phyloP scores from a whole-genome alignment of 2,888 invertebrate species.

The Aleiodes testaceus region DNA sequence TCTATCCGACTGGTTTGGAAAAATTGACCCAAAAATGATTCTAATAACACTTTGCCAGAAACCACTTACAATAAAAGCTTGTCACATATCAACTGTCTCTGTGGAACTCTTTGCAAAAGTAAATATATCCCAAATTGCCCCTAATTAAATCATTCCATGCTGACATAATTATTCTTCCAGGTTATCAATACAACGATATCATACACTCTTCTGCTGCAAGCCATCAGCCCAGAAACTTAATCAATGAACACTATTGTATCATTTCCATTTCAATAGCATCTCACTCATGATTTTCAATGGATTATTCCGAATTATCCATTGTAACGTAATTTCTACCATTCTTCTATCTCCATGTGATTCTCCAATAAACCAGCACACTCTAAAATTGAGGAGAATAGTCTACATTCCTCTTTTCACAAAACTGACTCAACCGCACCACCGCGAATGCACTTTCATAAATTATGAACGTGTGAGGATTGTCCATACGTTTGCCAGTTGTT shows the following conservation, averaged over 20 bases:
- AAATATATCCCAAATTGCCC: not conserved
- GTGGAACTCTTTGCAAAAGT: constrained; percentile 47
- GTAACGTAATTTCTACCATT: no score
- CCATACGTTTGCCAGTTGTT: not conserved
- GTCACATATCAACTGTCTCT: constrained; percentile 30
- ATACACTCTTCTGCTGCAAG: not conserved
- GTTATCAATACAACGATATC: constrained; percentile 9
- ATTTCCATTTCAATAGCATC: not conserved
- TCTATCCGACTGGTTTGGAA: constrained; percentile 9
- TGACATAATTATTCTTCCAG: not conserved
- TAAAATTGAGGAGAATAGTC: no score
- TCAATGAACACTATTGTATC: constrained; percentile 11
- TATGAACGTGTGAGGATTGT: constrained; percentile 21
- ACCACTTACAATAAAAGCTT: constrained; percentile 7
- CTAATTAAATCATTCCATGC: not conserved
- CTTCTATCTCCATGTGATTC: no score
- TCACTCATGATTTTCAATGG: no score
- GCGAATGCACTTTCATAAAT: not conserved
- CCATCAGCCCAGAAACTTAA: constrained; percentile 8
- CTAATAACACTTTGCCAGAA: constrained; percentile 3
- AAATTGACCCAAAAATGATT: not conserved
- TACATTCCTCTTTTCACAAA: no score
- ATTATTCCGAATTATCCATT: no score
- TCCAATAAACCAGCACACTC: no score
- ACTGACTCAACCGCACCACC: not conserved